A percentile compares a stretch with the other conserved stretches of the same genome.
Evolutionary conservation across 2,888 invertebrate species (phyloP).

Genomic region (Parapristionchus giblindavisi): DNA sequence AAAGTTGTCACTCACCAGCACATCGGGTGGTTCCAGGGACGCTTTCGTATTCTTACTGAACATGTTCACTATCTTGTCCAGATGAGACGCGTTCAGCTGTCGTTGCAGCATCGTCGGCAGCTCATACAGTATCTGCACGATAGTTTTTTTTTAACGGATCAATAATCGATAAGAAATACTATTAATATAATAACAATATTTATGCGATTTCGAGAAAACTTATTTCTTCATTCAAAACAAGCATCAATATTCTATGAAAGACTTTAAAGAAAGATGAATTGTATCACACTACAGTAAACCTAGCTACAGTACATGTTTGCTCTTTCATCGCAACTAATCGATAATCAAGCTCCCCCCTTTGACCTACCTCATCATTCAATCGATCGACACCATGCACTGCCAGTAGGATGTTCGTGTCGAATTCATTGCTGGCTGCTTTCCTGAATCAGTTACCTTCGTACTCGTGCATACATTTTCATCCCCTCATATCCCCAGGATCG

Average conservation of each 20-base stretch:
- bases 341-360: background rate
- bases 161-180: too few species aligned
- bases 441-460: background rate
- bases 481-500: too few species aligned
- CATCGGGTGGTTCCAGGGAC: conserved; percentile 51
- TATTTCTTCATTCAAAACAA: background rate
- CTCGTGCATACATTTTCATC: too few species aligned
- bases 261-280: background rate
- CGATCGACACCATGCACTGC: conserved; percentile 33
- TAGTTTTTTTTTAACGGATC: too few species aligned
- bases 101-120: conserved; percentile 47
- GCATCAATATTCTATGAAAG: background rate
- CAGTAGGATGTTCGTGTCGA: conserved; percentile 23
- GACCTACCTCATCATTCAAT: conserved; percentile 26
- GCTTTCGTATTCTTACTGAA: conserved; percentile 54
- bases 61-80: conserved; percentile 45
- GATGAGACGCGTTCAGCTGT: conserved; percentile 44
- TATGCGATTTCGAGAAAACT: too few species aligned
- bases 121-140: conserved; percentile 8
- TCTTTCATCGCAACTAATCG: background rate
- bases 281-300: too few species aligned
- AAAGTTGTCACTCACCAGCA: conserved; percentile 36
- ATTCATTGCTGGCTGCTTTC: background rate
- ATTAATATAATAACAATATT: too few species aligned
- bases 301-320: too few species aligned